A percentile compares a stretch with the other conserved stretches of the same genome.
Conservation (phyloP, 2,113 vertebrate genomes). For the Gallinago jamesoni region DNA sequence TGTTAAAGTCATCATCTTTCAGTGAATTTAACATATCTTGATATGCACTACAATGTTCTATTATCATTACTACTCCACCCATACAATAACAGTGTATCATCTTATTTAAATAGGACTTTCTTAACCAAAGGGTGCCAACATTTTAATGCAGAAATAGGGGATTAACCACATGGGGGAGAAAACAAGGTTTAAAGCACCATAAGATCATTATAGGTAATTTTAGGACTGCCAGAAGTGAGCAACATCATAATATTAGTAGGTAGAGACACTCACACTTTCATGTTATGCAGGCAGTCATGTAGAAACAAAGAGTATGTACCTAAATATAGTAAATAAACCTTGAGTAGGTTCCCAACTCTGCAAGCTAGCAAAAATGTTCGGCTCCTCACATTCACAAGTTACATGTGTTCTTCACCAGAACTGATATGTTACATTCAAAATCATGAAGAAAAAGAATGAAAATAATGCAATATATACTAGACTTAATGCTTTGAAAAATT, state of each 20-base stretch:
- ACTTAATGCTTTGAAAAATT: neutral
- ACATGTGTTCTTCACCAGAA: neutral
- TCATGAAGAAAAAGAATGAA: neutral
- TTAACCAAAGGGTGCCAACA: neutral
- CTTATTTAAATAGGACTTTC: neutral
- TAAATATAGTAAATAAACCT: slow-evolving; percentile 28
- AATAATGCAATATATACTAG: neutral
- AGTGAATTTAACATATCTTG: neutral
- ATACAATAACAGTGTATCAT: neutral
- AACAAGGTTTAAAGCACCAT: neutral
- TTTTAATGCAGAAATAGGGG: neutral
- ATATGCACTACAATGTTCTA: neutral
- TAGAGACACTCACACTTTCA: neutral
- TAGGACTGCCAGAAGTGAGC: neutral
- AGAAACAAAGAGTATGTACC: neutral
- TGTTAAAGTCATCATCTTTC: neutral
- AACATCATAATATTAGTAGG: neutral
- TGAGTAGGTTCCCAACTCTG: neutral
- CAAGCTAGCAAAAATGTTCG: neutral
- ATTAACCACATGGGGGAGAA: slow-evolving; percentile 1
- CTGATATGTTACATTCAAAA: neutral
- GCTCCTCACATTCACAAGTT: neutral
- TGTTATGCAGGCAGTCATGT: neutral
- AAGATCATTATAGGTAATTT: slow-evolving; percentile 12
- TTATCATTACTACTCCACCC: neutral